Base-by-base conservation (phyloP, 53 echinoderm and acorn worm genomes). In the Echinometra lucunter region DNA sequence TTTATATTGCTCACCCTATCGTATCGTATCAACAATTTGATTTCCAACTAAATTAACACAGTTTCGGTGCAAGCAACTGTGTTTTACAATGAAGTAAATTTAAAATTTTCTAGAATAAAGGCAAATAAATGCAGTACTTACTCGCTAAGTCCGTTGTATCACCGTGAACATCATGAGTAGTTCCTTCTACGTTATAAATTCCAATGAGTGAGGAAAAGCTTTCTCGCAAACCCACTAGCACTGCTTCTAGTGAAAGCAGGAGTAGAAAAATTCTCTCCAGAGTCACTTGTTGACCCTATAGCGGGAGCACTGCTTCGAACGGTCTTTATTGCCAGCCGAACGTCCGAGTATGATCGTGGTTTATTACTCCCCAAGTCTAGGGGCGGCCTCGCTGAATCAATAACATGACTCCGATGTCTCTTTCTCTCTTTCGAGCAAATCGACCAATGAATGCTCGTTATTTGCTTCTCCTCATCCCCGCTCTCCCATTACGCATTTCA, bases 211-310 rank as follows among this genome's bases (percentile, higher is more conserved):
- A 78, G 23, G 10, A 38, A 42, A 3, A 42, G 38, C 21, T 7
- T 78, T 23, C 78, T 42, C 42, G 21, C 38, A 78, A 13, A 21
- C 78, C 78, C 37, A 78, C 78, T 78, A 37, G 40, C 78, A 75
- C 4, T 19, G 19, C 78, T 40, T 78, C 40, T 40, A 78, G 18
- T 42, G 78, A 78, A 78, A 42, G 42, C 78, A 4, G 37, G 75
- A 75, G 18, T 75, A 40, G 8, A 63, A 42, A 88, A 55, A 56
- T 34, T n/a, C 88, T 88, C 88, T 88, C 27, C 55, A 42, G 49
- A 88, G 88, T 56, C 53, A 88, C 88, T 88, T 88, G 88, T 88
- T 88, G 88, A 88, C 88, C 88, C 56, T 13, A 88, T 88, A 88
- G 28, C 88, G 49, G 32, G 56, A 88, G 88, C 56, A 88, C 32